Base-by-base conservation (phyloP, 1,140 invertebrate genomes). In the Bombus terrestris region DNA sequence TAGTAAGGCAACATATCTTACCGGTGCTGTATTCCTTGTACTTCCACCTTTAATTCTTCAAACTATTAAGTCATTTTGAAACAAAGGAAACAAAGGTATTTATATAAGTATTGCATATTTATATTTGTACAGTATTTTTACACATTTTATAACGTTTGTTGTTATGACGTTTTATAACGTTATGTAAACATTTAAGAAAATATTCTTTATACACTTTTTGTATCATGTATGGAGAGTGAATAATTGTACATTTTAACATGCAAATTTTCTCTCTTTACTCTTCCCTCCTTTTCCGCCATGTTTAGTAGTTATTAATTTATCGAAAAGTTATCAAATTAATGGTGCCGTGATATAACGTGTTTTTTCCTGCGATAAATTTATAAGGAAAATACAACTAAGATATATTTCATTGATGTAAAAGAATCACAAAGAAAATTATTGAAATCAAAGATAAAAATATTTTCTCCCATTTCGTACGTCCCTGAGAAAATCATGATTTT, bases 1-100 rank as follows among this genome's bases (percentile, higher is more conserved):
- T 28, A 97, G 98, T 35, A 95, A 95, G 77, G 93, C 96, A 25
- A 98, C 97, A 0, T 98, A 98, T 92, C 95, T 97, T n/a, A 94
- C 96, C 28, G 98, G 98, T 22, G 97, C 97, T 71, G 74, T 96
- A 37, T 94, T 96, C 69, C 95, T 98, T 74, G 92, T 97, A 69
- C 95, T 97, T 95, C 97, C 97, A 71, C 97, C 96, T 78, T 76
- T 97, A 85, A 96, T 97, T 93, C 95, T 97, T 57, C 90, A 74
- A 32, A 69, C 47, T 3, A 78, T 90, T 43, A 82, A 78, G 37
- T 71, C 66, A 22, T 59, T 76, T 39, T 86, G 12, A 83, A 22
- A n/a, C 37, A 37, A 83, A 37, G 15, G 12, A 83, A 22, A 25
- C 47, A 37, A 83, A 37, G n/a, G 25, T 47, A 83, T 77, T 86